A percentile compares a stretch with the other conserved stretches of the same genome.
phyloP scores from a whole-genome alignment of 2,888 invertebrate genomes.

The Conops quadrifasciatus region DNA sequence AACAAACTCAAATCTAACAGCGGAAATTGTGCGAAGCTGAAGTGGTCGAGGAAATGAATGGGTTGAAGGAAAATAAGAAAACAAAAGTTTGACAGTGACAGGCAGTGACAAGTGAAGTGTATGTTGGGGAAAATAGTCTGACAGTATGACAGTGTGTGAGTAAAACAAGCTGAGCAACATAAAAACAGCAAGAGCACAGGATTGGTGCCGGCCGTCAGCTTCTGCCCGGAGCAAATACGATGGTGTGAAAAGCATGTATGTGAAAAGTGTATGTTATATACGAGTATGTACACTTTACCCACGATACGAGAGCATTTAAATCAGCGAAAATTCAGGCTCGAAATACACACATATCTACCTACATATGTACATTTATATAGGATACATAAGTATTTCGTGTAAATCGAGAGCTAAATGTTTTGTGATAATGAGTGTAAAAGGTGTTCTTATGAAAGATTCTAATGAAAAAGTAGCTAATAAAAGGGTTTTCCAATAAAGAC shows the following conservation, averaged over 20 bases:
- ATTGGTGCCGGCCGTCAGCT: background rate
- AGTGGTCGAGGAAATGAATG: conserved; percentile 9
- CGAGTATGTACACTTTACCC: too few species aligned
- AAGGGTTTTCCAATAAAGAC: too few species aligned
- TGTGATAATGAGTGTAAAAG: too few species aligned
- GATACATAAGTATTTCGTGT: too few species aligned
- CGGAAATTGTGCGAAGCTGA: background rate
- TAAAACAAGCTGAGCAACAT: conserved; percentile 1
- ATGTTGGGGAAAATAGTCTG: conserved; percentile 16
- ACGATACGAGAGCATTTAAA: too few species aligned
- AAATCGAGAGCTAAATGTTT: too few species aligned
- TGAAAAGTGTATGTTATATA: background rate
- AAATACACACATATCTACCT: too few species aligned
- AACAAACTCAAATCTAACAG: background rate
- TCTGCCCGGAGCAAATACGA: background rate
- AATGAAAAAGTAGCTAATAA: too few species aligned
- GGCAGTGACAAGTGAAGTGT: background rate
- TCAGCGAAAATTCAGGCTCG: too few species aligned
- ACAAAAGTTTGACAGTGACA: background rate
- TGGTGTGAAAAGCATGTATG: conserved; percentile 7
- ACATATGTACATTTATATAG: too few species aligned
- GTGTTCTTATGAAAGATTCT: too few species aligned
- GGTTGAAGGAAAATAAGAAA: background rate
- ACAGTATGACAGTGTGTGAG: background rate
- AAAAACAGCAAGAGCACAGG: background rate